A percentile compares a stretch with the other conserved stretches of the same genome.
phyloP scores from a whole-genome alignment of 2,797 vertebrate species.

The Hydrophis major region DNA sequence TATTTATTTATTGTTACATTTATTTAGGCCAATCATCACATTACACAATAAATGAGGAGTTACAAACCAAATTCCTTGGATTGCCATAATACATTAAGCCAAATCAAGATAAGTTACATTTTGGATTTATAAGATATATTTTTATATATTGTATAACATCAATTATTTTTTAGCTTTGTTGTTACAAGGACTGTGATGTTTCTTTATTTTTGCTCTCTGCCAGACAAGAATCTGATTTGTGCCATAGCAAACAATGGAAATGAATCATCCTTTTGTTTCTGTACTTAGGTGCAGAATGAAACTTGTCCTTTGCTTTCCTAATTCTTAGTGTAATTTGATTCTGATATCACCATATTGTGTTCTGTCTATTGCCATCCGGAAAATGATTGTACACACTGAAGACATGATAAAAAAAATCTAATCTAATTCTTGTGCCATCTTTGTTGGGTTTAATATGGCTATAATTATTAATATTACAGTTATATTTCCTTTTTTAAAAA shows the following conservation, averaged over 20 bases:
- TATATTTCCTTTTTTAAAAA: background rate
- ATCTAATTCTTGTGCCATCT: background rate
- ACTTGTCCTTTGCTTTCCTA: background rate
- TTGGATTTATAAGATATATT: background rate
- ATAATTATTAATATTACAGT: background rate
- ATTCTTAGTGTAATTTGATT: background rate
- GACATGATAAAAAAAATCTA: background rate
- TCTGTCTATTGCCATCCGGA: background rate
- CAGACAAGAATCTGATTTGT: background rate
- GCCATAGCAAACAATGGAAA: background rate
- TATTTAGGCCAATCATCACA: background rate
- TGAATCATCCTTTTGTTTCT: background rate
- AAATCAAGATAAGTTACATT: background rate
- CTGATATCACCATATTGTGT: background rate
- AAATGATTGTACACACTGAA: background rate
- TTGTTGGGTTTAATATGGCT: background rate
- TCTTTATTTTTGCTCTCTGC: background rate
- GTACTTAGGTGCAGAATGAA: background rate
- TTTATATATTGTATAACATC: background rate
- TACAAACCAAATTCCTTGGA: background rate
- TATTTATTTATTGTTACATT: background rate
- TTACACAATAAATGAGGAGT: background rate
- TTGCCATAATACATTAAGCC: background rate
- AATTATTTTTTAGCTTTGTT: background rate
- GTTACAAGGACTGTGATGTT: background rate